Percentiles rank a stretch among this genome's conserved stretches.
phyloP scores from a whole-genome alignment of 1,140 invertebrate genomes.

The Phenacoccus solenopsis region DNA sequence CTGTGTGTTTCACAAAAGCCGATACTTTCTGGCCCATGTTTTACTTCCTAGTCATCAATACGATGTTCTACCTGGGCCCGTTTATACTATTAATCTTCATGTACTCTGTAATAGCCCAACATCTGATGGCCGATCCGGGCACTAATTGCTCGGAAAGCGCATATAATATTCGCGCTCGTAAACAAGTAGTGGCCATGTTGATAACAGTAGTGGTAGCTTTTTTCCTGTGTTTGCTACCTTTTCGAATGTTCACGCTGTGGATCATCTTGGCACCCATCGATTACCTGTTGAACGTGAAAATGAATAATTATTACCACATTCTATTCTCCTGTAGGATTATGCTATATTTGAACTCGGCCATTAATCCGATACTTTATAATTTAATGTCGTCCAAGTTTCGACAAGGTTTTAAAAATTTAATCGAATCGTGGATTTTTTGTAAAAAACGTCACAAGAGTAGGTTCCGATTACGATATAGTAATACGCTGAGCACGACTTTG shows the following conservation, averaged over 20 bases:
- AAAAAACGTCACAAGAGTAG: background rate
- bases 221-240: conserved; percentile 78
- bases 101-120: conserved; percentile 68
- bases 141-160: conserved; percentile 22
- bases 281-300: conserved; percentile 45
- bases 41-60: conserved; percentile 65
- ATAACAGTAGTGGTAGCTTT: conserved; percentile 81
- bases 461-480: conserved; percentile 23
- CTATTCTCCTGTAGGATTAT: conserved; percentile 75
- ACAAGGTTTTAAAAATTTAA: conserved; percentile 57
- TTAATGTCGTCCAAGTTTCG: conserved; percentile 86
- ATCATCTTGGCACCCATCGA: conserved; percentile 59
- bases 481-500: conserved; percentile 27
- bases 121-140: conserved; percentile 59
- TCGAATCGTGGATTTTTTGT: background rate
- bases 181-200: conserved; percentile 59
- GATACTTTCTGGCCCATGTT: conserved; percentile 55
- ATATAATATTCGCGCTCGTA: conserved; percentile 23
- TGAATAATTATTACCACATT: conserved; percentile 56
- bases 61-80: conserved; percentile 71
- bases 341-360: conserved; percentile 76
- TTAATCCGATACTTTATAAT: conserved; percentile 82
- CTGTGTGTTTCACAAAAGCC: conserved; percentile 60
- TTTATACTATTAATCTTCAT: conserved; percentile 62
- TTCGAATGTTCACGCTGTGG: conserved; percentile 71